phyloP scores from a whole-genome alignment of 2,888 invertebrate genomes.

The Melipona bicolor region DNA sequence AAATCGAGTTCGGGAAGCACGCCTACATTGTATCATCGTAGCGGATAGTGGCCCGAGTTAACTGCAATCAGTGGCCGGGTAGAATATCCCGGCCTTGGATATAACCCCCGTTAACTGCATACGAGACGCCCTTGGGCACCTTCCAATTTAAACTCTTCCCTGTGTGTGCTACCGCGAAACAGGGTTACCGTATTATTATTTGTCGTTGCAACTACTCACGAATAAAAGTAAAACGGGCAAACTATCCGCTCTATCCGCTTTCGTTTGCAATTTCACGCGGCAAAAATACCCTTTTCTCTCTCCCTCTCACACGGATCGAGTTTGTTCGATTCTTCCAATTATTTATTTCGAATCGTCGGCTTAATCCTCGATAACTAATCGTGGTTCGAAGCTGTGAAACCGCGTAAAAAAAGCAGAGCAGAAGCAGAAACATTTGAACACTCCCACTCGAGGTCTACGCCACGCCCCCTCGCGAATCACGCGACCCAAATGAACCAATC shows the following conservation, averaged over 20 bases:
- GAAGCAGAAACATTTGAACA: too few relatives aligned
- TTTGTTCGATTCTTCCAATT: too few relatives aligned
- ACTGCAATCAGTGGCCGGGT: slow-evolving; percentile 56
- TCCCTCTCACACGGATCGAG: too few relatives aligned
- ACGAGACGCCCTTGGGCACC: slow-evolving; percentile 61
- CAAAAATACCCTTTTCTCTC: too few relatives aligned
- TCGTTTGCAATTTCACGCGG: slow-evolving; percentile 5
- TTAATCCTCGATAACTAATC: not conserved
- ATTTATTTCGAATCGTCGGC: not conserved
- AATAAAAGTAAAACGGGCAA: slow-evolving; percentile 39
- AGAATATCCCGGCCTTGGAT: slow-evolving; percentile 55
- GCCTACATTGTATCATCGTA: slow-evolving; percentile 42
- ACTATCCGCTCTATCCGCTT: slow-evolving; percentile 21
- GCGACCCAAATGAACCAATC: too few relatives aligned
- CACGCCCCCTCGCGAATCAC: too few relatives aligned
- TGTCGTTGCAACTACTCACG: slow-evolving; percentile 34
- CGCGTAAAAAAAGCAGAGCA: not conserved
- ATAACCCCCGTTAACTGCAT: slow-evolving; percentile 60
- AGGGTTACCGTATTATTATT: slow-evolving; percentile 62
- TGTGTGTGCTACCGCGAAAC: slow-evolving; percentile 43
- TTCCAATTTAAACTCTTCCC: slow-evolving; percentile 64
- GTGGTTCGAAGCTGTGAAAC: not conserved
- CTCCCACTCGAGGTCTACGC: too few relatives aligned
- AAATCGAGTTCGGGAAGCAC: slow-evolving; percentile 46
- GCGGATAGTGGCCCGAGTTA: slow-evolving; percentile 53